Evolutionary conservation across 1,140 invertebrate genomes (phyloP), one percentile per base, ranked within the genome.

Genomic region (Drosophila mojavensis): DNA sequence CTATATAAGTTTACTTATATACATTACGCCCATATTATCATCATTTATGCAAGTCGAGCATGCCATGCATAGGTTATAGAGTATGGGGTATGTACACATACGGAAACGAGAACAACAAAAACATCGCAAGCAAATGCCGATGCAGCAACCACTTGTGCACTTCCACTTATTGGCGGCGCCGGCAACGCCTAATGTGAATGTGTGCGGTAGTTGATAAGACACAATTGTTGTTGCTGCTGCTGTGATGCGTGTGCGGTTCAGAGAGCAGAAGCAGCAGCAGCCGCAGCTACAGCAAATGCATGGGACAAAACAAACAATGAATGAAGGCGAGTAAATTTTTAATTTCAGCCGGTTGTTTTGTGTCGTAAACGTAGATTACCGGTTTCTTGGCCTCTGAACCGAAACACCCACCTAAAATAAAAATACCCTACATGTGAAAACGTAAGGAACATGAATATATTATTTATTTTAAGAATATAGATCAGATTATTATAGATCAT

Each of bases 111-210:
- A 17, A 47, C 43, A 15, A 47, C n/a, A 47, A 47, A 39, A 41
- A 50, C 50, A 43, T 41, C 30, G 45, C 48, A 30, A 53, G 54
- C 59, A 62, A 79, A 76, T 77, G 63, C 50, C 82, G 70, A 66
- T 68, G 78, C 82, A 69, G 70, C 83, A 72, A 77, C 83, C 72
- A 79, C 75, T 78, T 75, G 72, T 78, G 45, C 60, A 73, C 64
- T 80, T 89, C 80, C 83, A 88, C 83, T 88, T 83, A 83, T 83
- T 78, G 83, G 84, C 84, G 84, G 79, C 83, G 81, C 78, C 55
- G 54, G 59, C 69, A 66, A 48, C 50, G 62, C 45, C 61, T 75
- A 63, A 64, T 75, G 54, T 75, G 54, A 64, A 70, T 62, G 65
- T 63, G 54, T 66, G 51, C 50, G 65, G 60, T 72, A 73, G 74